Percentiles rank a stretch among this genome's conserved stretches.
phyloP scores from a whole-genome alignment of 2,888 invertebrate genomes.

The Koerneria pararmatus region DNA sequence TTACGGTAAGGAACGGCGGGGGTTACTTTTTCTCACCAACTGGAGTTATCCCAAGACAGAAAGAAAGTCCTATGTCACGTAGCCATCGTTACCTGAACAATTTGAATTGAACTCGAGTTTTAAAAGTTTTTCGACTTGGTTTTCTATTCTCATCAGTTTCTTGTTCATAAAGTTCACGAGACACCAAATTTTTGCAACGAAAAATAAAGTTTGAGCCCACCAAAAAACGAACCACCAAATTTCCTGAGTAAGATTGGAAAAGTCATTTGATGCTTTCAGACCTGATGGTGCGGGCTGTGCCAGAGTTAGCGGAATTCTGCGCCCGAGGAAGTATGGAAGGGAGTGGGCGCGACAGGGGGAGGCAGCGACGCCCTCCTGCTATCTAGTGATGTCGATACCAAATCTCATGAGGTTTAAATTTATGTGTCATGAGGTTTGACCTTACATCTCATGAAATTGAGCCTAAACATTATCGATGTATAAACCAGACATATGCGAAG shows the following conservation, averaged over 20 bases:
- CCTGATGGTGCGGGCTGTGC: conserved; percentile 78
- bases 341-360: conserved; percentile 20
- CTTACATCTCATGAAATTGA: too few relatives aligned
- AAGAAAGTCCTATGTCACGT: too few relatives aligned
- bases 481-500: too few relatives aligned
- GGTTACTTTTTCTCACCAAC: too few relatives aligned
- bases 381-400: conserved; percentile 29
- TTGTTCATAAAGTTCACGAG: background rate
- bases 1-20: too few relatives aligned
- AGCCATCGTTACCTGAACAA: too few relatives aligned
- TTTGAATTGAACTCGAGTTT: too few relatives aligned
- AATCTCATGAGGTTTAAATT: conserved; percentile 24
- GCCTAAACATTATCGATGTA: too few relatives aligned
- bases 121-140: too few relatives aligned
- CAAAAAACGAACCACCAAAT: background rate
- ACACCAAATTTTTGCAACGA: background rate
- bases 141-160: too few relatives aligned
- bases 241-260: conserved; percentile 52
- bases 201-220: background rate
- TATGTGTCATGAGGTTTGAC: background rate
- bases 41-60: too few relatives aligned
- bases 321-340: conserved; percentile 12
- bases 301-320: conserved; percentile 76
- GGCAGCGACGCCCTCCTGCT: conserved; percentile 31
- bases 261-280: conserved; percentile 29